Evolutionary conservation across 2,888 invertebrate genomes (phyloP), one percentile per base, ranked within the genome.

Genomic region (Scrobipalpa atriplicella): DNA sequence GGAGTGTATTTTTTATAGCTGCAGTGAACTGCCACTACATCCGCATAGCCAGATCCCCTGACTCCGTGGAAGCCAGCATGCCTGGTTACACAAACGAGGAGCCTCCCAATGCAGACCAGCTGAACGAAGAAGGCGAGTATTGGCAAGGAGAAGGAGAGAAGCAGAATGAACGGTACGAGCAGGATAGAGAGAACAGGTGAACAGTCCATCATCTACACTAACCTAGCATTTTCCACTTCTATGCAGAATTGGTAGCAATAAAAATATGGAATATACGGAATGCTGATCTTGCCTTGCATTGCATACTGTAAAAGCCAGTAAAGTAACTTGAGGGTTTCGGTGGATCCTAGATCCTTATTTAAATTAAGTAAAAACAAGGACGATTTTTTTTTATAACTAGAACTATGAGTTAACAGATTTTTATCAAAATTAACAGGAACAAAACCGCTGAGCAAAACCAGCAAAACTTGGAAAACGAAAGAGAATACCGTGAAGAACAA

Each of bases 11-110:
- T 38, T 65, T 65, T 66, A 43, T 66, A 65, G 66, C 61, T 13
- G 38, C 65, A 19, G 65, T 66, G 16, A 62, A 67, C 39, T 65
- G 68, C 63, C 66, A 62, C 10, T 65, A 67, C 19, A 13, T 63
- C 52, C 77, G 82, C 41, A 36, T 72, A 2, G 66, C 68, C 11
- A 73, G 82, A 21, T 79, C 81, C 21, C 82, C 82, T 39, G 81
- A 78, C 66, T 79, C 72, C 51, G 76, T 81, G 73, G 81, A 79
- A 69, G 69, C 79, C 13, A 73, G 75, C 8, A 64, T 79, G 1
- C 81, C 81, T 0, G 69, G 75, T 36, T 75, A 78, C 47, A 72
- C 78, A 7, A 65, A 70, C 0, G 75, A 80, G 3, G 75, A 80
- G 2, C 29, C 61, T 8, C 18, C 43, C 60, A 70, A 76, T 64